Conservation (phyloP, 1,140 invertebrate species). For the Ceratosolen solmsi region DNA sequence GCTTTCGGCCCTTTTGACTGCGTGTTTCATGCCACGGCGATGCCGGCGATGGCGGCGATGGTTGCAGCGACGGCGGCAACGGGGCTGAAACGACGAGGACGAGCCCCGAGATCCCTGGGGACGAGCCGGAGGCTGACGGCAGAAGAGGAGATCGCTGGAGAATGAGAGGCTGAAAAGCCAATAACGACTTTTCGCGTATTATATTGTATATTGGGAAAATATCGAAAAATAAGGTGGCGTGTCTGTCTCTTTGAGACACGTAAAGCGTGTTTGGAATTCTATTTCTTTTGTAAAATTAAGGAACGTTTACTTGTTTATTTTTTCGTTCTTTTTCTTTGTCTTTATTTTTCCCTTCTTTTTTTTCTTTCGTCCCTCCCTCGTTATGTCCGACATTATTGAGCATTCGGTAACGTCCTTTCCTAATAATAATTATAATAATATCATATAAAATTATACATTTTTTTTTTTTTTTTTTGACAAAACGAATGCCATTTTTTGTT, state of each 20-base stretch:
- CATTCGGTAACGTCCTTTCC: no score
- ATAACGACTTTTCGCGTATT: conserved; percentile 32
- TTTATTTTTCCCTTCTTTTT: no score
- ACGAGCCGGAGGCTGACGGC: neutral
- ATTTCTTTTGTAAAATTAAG: neutral
- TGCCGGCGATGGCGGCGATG: neutral
- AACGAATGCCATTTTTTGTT: no score
- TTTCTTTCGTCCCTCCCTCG: no score
- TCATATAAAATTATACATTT: no score
- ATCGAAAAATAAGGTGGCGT: conserved; percentile 11
- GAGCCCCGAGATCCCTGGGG: neutral
- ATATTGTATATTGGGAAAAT: conserved; percentile 21
- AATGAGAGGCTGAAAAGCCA: conserved; percentile 25
- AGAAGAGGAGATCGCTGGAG: neutral
- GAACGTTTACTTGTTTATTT: neutral
- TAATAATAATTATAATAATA: no score
- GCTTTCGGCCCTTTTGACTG: conserved; percentile 22
- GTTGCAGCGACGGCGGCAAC: neutral
- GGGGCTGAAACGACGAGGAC: neutral
- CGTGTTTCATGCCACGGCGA: conserved; percentile 44
- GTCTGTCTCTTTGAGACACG: neutral
- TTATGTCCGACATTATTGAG: no score
- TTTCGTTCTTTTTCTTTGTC: no score
- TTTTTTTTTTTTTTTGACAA: no score
- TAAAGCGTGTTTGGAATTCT: neutral